A percentile compares a stretch with the other conserved stretches of the same genome.
These are phyloP conservation scores for Diarsia dahlii DNA, from an alignment of 2,888 invertebrate species.

Conservation along the genomic window DNA sequence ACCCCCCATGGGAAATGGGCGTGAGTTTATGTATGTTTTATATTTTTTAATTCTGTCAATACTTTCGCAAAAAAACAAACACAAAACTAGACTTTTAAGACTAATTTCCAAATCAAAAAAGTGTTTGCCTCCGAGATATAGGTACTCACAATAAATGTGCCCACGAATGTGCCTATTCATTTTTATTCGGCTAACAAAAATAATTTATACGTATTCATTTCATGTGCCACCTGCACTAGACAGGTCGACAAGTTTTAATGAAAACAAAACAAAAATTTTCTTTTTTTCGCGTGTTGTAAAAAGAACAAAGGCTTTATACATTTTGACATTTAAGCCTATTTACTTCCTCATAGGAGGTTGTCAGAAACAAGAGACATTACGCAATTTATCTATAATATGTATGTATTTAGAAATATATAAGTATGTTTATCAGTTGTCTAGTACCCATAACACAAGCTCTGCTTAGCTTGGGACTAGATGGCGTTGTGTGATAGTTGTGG, in stretches of 20 bases:
- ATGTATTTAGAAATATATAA: too few species aligned
- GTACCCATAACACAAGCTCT: too few species aligned
- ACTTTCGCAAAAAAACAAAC: neutral
- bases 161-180: neutral
- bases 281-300: neutral
- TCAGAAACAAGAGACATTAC: conserved; percentile 1
- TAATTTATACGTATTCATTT: neutral
- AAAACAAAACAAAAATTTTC: neutral
- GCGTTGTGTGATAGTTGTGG: too few species aligned
- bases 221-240: neutral
- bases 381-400: too few species aligned
- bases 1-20: too few species aligned
- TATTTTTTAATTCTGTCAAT: neutral
- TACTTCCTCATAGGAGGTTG: neutral
- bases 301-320: neutral
- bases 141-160: too few species aligned
- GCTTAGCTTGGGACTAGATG: too few species aligned
- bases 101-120: neutral
- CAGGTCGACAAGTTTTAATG: neutral
- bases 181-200: neutral
- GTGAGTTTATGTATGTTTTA: too few species aligned
- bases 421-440: too few species aligned
- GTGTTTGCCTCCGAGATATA: neutral
- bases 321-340: neutral
- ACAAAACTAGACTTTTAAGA: neutral